Percentiles rank a stretch among this genome's conserved stretches.
Evolutionary conservation across 2,113 vertebrate species (phyloP).

Genomic region (Saimiri boliviensis): DNA sequence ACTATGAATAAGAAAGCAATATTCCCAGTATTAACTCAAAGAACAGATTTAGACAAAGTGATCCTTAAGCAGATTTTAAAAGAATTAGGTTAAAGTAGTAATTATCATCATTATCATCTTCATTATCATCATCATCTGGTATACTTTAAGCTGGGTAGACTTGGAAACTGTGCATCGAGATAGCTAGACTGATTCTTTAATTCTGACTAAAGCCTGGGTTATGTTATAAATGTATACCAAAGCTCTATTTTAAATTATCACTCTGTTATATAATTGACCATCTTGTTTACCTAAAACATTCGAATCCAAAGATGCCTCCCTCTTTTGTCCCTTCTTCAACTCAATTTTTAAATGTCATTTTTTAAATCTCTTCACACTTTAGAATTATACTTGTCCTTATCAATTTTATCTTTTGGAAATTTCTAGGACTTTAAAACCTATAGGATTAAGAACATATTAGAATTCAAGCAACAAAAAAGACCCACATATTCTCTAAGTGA

Average conservation of each 20-base stretch:
- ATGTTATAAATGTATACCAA: background rate
- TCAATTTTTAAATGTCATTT: background rate
- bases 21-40: background rate
- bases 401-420: background rate
- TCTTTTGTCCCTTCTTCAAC: background rate
- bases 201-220: rapidly evolving
- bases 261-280: background rate
- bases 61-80: background rate
- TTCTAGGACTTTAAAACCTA: background rate
- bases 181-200: background rate
- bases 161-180: background rate
- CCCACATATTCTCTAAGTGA: background rate
- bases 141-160: background rate
- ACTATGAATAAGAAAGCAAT: background rate
- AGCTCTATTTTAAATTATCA: background rate
- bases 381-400: background rate
- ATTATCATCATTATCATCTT: no score
- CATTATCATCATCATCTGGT: background rate
- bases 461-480: background rate
- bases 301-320: background rate
- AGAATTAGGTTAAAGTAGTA: background rate
- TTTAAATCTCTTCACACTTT: background rate
- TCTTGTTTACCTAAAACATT: background rate
- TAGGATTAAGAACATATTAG: background rate
- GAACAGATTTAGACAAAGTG: background rate